Evolutionary conservation across 2,113 vertebrate species (phyloP), one percentile per base, ranked within the genome.

Genomic region (Pelodiscus sinensis): DNA sequence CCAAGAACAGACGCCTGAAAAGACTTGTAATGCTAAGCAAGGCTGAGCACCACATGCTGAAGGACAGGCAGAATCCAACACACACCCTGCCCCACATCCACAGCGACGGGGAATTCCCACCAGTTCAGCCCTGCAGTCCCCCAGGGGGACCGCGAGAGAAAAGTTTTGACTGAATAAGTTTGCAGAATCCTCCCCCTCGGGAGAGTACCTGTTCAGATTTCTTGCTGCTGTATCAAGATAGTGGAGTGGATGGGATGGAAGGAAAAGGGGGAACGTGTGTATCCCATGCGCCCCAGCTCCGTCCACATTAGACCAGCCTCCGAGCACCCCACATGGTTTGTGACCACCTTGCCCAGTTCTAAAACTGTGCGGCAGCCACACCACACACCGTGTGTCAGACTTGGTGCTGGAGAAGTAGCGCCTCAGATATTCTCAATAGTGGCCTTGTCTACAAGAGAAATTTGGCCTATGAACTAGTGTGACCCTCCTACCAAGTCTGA

Each of bases 1-100:
- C 51, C 88, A 87, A 83, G 95, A 93, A 96, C 91, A 82, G 84
- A 38, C 29, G 55, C 3, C 10, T 18, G 31, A 77, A 88, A 91
- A 89, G 2, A 56, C 38, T 0, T 0, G 7, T 1, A 0, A 82
- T 38, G 92, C 75, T 8, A 2, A 85, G 71, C 35, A 31, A 31
- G 25, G 51, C 35, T 57, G 60, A 92, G 38, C 44, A 65, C 50
- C 90, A 4, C 84, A 68, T 68, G 78, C 14, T 1, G 21, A 31
- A 12, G 77, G 14, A 73, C 84, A 57, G 71, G 80, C 71, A 79
- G 60, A 87, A 50, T 10, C 15, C 52, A 50, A 16, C 27, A 79
- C 54, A 16, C 27, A 79, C 54, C 54, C 52, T 16, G 0, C 27
- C 51, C 31, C n/a, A 51, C 57, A 81, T 2, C 19, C 65, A 77